Conservation (phyloP, 1,140 invertebrate genomes). For the Rhizoglyphus robini region DNA sequence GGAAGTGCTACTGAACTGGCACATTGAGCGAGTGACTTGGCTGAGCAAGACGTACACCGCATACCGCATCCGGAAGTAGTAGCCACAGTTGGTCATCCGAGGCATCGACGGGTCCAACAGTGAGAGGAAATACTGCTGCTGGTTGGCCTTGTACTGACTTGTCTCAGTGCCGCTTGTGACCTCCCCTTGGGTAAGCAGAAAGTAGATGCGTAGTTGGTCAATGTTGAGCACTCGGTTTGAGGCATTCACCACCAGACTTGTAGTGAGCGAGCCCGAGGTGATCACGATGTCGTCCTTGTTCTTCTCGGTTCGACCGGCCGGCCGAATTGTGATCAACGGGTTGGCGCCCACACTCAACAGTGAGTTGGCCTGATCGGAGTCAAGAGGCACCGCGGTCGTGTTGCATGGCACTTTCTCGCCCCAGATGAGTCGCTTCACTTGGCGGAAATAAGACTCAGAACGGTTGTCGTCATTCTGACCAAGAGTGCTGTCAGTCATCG, state of each 20-base stretch:
- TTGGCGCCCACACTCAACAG: background rate
- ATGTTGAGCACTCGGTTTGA: background rate
- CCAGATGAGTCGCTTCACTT: background rate
- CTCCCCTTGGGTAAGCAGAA: background rate
- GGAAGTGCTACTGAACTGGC: background rate
- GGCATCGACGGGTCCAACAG: constrained; percentile 6
- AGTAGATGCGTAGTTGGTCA: background rate
- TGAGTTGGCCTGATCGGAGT: background rate
- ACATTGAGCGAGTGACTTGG: background rate
- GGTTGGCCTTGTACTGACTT: background rate
- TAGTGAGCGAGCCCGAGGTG: background rate
- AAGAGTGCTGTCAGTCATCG: background rate
- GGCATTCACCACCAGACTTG: background rate
- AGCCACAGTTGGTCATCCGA: constrained; percentile 7
- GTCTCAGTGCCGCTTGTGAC: background rate
- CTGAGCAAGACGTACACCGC: background rate
- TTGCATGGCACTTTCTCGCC: background rate
- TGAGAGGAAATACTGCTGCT: background rate
- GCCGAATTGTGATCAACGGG: background rate
- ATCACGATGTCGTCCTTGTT: background rate
- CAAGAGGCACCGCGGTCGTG: background rate
- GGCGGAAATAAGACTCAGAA: background rate
- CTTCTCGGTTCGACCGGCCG: background rate
- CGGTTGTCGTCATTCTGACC: background rate
- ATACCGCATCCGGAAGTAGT: constrained; percentile 13